Evolutionary conservation across 2,113 vertebrate genomes (phyloP).

Genomic region (Saccopteryx leptura): DNA sequence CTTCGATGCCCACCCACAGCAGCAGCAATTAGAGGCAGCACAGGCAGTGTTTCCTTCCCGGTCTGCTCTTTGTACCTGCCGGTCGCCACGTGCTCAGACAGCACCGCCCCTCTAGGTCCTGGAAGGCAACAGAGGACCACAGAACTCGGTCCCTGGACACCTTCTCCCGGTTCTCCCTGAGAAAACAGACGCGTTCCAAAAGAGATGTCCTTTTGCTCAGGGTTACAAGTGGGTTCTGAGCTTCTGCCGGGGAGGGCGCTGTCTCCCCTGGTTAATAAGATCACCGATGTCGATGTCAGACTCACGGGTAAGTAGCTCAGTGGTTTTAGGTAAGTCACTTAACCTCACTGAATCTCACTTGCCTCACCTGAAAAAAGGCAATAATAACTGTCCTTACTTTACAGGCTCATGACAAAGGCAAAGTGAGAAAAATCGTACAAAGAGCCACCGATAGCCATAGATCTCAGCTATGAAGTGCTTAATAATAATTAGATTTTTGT

Average conservation of each 20-base stretch:
- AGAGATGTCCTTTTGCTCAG: not conserved
- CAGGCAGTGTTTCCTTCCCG: not conserved
- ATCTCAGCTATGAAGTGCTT: not conserved
- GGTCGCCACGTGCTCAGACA: too few relatives aligned
- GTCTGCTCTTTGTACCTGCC: not conserved
- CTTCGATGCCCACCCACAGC: not conserved
- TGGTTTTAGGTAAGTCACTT: not conserved
- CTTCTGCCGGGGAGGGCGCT: not conserved
- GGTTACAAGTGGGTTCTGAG: not conserved
- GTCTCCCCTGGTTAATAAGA: not conserved
- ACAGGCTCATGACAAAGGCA: not conserved
- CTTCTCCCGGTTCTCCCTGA: not conserved
- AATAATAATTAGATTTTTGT: too few relatives aligned
- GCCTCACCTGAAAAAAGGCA: not conserved
- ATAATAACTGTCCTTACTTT: accelerated
- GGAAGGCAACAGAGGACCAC: not conserved
- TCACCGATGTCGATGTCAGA: accelerated
- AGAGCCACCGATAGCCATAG: too few relatives aligned
- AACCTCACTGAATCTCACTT: not conserved
- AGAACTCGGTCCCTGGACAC: not conserved
- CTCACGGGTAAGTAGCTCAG: not conserved
- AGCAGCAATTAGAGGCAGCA: slow-evolving; percentile 41
- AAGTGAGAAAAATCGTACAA: too few relatives aligned
- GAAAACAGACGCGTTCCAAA: not conserved
- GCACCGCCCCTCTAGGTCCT: not conserved